Evolutionary conservation across 2,113 vertebrate genomes (phyloP).

Genomic region (Pycnonotus jocosus): DNA sequence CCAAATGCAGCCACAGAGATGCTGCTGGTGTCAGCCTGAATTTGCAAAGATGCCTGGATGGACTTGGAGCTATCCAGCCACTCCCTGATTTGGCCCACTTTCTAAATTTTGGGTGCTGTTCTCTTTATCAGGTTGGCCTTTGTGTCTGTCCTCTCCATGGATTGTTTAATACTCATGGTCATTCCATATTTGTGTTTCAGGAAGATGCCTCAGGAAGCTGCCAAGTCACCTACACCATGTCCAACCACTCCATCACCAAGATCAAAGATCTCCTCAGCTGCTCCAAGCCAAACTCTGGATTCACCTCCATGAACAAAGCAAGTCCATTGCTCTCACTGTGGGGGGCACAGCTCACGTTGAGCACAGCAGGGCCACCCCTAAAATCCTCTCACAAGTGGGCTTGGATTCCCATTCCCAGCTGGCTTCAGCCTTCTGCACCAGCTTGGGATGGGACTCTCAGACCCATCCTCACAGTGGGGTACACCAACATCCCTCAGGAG

Average conservation of each 20-base stretch:
- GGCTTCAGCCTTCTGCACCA: neutral
- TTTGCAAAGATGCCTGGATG: neutral
- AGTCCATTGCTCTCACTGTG: neutral
- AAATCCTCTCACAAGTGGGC: neutral
- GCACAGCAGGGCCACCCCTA: neutral
- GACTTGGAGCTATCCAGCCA: neutral
- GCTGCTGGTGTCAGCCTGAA: neutral
- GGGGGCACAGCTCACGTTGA: neutral
- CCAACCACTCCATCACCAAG: constrained; percentile 47
- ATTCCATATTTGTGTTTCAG: neutral
- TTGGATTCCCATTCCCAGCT: neutral
- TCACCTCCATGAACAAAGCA: constrained; percentile 45
- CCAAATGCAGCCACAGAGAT: neutral
- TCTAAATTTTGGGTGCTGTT: neutral
- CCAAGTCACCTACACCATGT: neutral
- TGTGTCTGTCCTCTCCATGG: neutral
- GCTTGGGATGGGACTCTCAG: neutral
- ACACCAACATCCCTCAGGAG: neutral
- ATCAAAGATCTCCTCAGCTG: constrained; percentile 64
- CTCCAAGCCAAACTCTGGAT: neutral
- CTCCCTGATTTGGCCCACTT: fast-evolving
- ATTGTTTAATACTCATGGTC: fast-evolving
- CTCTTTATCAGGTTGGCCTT: neutral
- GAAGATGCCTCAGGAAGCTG: constrained; percentile 61
- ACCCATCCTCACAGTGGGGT: neutral